These are phyloP conservation scores for Uropsilus gracilis DNA, from an alignment of 2,113 vertebrate species.

Conservation along the genomic window DNA sequence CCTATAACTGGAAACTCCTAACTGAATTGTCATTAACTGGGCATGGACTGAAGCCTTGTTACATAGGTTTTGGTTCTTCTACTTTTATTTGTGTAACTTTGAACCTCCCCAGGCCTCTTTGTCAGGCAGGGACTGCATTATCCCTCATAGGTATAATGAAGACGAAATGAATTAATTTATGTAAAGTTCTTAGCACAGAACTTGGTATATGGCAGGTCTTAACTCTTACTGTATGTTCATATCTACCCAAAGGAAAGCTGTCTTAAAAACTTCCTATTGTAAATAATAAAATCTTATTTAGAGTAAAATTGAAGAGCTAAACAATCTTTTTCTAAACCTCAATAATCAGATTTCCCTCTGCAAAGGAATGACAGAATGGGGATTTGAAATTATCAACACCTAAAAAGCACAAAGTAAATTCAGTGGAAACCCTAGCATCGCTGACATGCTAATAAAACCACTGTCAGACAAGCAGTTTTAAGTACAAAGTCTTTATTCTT, in stretches of 20 bases:
- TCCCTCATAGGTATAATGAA: not conserved
- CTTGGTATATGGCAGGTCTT: not conserved
- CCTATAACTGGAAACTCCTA: too few species aligned
- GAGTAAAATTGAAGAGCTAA: constrained; percentile 1
- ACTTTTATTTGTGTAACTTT: not conserved
- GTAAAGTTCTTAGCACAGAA: not conserved
- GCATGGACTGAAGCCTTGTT: too few species aligned
- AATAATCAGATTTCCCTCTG: not conserved
- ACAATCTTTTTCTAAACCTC: not conserved
- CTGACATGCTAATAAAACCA: not conserved
- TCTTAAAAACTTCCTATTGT: not conserved
- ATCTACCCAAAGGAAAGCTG: not conserved
- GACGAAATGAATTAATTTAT: not conserved
- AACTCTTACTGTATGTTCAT: not conserved
- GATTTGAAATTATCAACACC: not conserved
- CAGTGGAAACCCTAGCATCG: not conserved
- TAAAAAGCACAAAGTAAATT: not conserved
- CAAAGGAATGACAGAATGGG: not conserved
- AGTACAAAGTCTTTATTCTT: not conserved
- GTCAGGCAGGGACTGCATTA: not conserved
- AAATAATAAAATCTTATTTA: not conserved
- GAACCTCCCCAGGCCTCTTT: not conserved
- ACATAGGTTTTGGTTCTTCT: not conserved
- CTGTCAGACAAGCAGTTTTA: not conserved
- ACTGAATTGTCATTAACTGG: not conserved